These are phyloP conservation scores for Lethenteron camtschaticum DNA, from an alignment of 2,113 vertebrate species.

Conservation along the genomic window DNA sequence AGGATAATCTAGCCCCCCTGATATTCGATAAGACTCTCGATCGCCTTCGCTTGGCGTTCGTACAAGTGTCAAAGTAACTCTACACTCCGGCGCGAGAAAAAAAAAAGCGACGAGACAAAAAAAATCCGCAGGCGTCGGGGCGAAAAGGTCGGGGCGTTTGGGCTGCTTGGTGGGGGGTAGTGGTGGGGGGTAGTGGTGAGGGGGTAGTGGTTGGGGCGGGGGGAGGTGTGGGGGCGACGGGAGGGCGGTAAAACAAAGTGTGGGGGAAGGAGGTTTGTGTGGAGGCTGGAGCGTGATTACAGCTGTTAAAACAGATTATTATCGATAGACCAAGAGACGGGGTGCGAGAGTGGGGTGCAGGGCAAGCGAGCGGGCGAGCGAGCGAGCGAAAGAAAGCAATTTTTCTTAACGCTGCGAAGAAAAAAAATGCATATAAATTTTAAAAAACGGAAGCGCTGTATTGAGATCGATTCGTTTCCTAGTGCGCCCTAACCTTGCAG, in stretches of 20 bases:
- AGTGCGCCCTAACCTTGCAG: too few relatives aligned
- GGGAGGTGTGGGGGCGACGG: background rate
- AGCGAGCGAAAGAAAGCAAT: background rate
- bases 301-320: background rate
- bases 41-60: too few relatives aligned
- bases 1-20: too few relatives aligned
- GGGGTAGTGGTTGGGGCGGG: background rate
- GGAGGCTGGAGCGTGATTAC: too few relatives aligned
- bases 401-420: background rate
- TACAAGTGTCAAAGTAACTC: too few relatives aligned
- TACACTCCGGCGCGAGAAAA: too few relatives aligned
- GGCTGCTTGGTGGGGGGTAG: background rate
- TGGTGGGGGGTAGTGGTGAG: background rate
- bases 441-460: background rate
- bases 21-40: too few relatives aligned
- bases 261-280: background rate
- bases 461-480: too few relatives aligned
- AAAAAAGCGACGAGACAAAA: too few relatives aligned
- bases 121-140: too few relatives aligned
- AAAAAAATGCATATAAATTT: conserved; percentile 5
- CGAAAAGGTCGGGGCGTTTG: too few relatives aligned
- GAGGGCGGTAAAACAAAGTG: background rate
- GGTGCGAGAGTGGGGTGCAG: background rate
- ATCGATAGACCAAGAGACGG: background rate
- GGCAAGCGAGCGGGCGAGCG: background rate